These are phyloP conservation scores for Lordiphosa collinella DNA, from an alignment of 1,140 invertebrate genomes.

Conservation along the genomic window DNA sequence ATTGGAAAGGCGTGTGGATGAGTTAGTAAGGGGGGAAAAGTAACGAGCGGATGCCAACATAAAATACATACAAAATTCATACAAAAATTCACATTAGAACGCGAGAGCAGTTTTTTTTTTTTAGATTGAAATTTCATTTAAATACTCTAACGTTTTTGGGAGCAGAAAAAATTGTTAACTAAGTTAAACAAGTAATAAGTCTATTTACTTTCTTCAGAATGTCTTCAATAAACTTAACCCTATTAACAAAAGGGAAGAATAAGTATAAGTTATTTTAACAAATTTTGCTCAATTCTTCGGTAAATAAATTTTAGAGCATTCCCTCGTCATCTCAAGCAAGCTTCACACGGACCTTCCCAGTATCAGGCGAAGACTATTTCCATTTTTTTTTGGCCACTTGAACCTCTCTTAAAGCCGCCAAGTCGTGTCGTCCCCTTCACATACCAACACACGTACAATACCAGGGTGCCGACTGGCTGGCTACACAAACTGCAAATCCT, in stretches of 20 bases:
- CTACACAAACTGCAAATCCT: neutral
- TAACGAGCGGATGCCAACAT: neutral
- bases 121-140: conserved; percentile 10
- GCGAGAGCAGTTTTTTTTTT: neutral
- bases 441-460: neutral
- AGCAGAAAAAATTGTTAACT: neutral
- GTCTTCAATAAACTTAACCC: too few relatives aligned
- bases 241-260: too few relatives aligned
- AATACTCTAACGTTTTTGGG: neutral
- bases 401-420: neutral
- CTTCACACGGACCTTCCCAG: too few relatives aligned
- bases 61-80: conserved; percentile 10
- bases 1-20: conserved; percentile 8
- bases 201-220: too few relatives aligned
- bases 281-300: too few relatives aligned
- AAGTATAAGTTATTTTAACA: too few relatives aligned
- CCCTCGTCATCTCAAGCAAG: too few relatives aligned
- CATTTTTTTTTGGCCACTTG: too few relatives aligned
- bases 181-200: too few relatives aligned
- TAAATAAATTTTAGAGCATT: too few relatives aligned
- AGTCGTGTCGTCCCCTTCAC: neutral
- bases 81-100: conserved; percentile 17
- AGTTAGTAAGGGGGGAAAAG: neutral
- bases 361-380: too few relatives aligned
- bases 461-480: too few relatives aligned